phyloP scores from a whole-genome alignment of 1,140 invertebrate genomes.

The Euschistus heros region DNA sequence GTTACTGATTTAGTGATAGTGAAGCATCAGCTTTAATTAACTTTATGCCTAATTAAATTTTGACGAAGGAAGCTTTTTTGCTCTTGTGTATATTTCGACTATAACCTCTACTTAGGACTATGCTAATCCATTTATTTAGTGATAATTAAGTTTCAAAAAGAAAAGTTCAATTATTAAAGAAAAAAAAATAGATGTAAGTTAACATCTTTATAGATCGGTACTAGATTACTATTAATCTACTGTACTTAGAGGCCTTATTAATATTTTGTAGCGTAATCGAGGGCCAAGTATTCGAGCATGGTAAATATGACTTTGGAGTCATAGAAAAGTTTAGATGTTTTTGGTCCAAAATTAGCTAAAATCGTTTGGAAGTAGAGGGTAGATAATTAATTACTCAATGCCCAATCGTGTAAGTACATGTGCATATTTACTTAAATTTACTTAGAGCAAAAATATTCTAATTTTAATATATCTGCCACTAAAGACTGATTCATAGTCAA shows the following conservation, averaged over 20 bases:
- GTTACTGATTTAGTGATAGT: too few relatives aligned
- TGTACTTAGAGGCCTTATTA: slow-evolving; percentile 3
- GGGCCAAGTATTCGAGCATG: slow-evolving; percentile 2
- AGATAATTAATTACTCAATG: too few relatives aligned
- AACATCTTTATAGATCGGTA: background rate
- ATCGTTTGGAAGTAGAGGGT: too few relatives aligned
- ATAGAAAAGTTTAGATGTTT: too few relatives aligned
- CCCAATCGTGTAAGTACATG: too few relatives aligned
- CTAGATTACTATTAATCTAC: background rate
- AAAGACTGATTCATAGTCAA: slow-evolving; percentile 15
- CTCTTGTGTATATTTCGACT: slow-evolving; percentile 1
- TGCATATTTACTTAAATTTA: background rate
- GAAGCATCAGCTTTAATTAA: too few relatives aligned
- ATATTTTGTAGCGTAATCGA: background rate
- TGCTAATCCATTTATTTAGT: too few relatives aligned
- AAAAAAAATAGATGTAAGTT: background rate
- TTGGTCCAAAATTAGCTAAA: too few relatives aligned
- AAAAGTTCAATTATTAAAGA: background rate
- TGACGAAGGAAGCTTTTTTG: background rate
- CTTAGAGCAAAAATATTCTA: background rate
- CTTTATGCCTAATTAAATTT: background rate
- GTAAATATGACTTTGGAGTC: slow-evolving; percentile 2
- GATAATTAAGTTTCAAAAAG: background rate
- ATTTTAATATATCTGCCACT: slow-evolving; percentile 13
- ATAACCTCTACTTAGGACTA: too few relatives aligned